Base-by-base conservation (phyloP, 1,140 invertebrate species). In the Scaptomyza hsui region DNA sequence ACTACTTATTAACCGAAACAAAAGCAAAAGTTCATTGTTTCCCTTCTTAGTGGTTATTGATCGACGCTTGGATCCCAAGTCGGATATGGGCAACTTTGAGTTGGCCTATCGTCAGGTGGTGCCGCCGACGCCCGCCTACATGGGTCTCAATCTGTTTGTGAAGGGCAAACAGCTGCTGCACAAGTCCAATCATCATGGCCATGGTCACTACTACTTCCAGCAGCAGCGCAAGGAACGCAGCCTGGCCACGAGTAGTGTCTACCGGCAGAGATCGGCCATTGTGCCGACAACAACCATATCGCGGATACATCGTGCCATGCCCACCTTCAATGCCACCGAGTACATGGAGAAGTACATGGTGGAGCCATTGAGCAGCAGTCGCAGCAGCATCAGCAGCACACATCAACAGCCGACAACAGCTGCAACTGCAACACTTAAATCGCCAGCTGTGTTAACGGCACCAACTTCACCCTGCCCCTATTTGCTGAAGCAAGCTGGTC, bases 1-100 rank as follows among this genome's bases (percentile, higher is more conserved):
- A 32, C 15, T 2, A 9, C 10, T 12, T 5, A 41, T n/a, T n/a
- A 32, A 32, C 1, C 4, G 26, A 7, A n/a, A 9, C n/a, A n/a
- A n/a, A n/a, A n/a, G n/a, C n/a, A 26, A 26, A 39, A 15, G 9
- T 12, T 37, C 10, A 21, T 19, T 5, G 12, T 18, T 21, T 18
- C 64, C 75, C 71, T 47, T 74, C 24, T 24, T 93, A 98, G 97
- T 99, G 79, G 95, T 97, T 0, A 92, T 99, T n/a, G 97, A 99
- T 90, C 93, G 94, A 62, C 94, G 94, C 42, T 92, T 93, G 45
- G 95, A 97, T 91, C 94, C 94, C 68, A 95, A 95, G 52, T 95
- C 96, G 10, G 95, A 96, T 70, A 97, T 96, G 3, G 97, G 97
- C 15, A 93, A 94, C 55, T 99, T 98, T 91, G 97, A 98, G 90